Conservation (phyloP, 2,888 invertebrate species). For the Prenolepis imparis region DNA sequence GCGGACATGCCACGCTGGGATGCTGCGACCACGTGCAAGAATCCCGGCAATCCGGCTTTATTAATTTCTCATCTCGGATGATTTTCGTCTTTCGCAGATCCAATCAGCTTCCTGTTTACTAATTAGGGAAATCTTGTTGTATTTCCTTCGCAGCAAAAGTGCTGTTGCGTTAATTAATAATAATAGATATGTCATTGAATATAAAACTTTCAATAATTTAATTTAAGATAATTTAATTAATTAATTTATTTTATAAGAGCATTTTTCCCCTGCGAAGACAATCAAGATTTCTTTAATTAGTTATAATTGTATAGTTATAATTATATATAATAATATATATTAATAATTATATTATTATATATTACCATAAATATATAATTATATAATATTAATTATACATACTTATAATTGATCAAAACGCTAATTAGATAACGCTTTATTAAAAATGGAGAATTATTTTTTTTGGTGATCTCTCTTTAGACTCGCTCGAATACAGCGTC, state of each 20-base stretch:
- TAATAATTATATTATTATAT: no score
- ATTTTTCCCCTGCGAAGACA: no score
- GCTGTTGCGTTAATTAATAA: neutral
- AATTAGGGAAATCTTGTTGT: neutral
- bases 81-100: conserved; percentile 27
- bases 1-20: conserved; percentile 20
- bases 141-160: neutral
- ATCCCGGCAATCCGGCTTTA: conserved; percentile 17
- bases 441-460: conserved; percentile 17
- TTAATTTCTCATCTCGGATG: conserved; percentile 8
- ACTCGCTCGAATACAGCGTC: neutral
- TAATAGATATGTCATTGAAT: neutral
- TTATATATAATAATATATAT: no score
- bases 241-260: no score
- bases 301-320: no score
- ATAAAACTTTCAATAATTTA: neutral
- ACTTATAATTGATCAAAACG: neutral
- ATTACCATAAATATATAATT: no score
- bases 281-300: no score
- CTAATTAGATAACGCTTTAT: neutral
- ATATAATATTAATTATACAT: no score
- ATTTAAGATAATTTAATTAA: no score
- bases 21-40: conserved; percentile 3
- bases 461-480: conserved; percentile 7
- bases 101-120: neutral